Base-by-base conservation (phyloP, 2,888 invertebrate genomes). In the Sinotaia quadrata region DNA sequence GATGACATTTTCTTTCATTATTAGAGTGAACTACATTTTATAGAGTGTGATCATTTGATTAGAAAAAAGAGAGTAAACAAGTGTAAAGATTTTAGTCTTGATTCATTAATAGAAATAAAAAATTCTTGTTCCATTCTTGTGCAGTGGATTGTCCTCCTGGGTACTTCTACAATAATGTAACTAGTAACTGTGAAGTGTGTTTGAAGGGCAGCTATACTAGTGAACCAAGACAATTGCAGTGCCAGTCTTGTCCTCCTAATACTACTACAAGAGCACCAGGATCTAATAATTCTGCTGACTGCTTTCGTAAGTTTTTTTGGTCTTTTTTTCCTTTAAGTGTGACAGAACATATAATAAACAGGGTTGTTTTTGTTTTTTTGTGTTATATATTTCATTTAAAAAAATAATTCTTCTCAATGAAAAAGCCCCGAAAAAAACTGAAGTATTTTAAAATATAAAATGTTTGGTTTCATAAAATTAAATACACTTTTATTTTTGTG, bases 131-230 rank as follows among this genome's bases (percentile, higher is more conserved):
- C 4, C 33, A 44, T 37, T 21, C 65, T 12, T 67, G 73, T 69
- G n/a, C 70, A 83, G 82, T 71, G 63, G 69, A 79, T 8, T 83
- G 83, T 66, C 69, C 75, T 29, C 68, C 49, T 7, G 83, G 81
- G 2, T 67, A 78, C 51, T 80, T 75, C 69, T 78, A 75, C 65
- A 73, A 78, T 70, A 67, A 69, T 7, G 59, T 54, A n/a, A 59
- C 51, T 8, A 65, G 67, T 68, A 44, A 68, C 51, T 81, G 81
- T 67, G 67, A 62, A 24, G 68, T 71, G 33, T 78, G 78, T 58
- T 54, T 36, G 4, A 63, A 49, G 63, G 78, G 76, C 12, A 60
- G 47, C 44, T 77, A 72, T 72, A 74, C 47, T 27, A 68, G 67
- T 10, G 33, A 63, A 18, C 54, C 63, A 4, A 36, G 60, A 24